A percentile compares a stretch with the other conserved stretches of the same genome.
Evolutionary conservation across 2,888 invertebrate genomes (phyloP).

Genomic region (Parnassius smintheus): DNA sequence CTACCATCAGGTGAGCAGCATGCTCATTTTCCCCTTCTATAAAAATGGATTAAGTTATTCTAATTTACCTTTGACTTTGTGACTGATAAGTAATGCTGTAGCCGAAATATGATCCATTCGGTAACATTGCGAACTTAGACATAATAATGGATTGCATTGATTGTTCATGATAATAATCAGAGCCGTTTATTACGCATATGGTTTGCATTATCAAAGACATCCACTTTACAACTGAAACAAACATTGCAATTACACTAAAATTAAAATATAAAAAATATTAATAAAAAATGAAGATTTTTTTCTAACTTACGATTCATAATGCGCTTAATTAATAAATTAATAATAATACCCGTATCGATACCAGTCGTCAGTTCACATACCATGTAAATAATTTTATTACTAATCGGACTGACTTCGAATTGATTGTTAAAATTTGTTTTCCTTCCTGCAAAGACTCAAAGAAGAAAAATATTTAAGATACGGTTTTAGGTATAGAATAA

Average conservation of each 20-base stretch:
- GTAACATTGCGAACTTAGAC: background rate
- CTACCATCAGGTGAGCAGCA: too few relatives aligned
- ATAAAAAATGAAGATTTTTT: background rate
- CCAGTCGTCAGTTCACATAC: background rate
- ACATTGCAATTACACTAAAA: background rate
- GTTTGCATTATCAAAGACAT: slow-evolving; percentile 4
- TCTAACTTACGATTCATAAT: background rate
- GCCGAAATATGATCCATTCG: slow-evolving; percentile 48
- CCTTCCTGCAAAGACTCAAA: slow-evolving; percentile 7
- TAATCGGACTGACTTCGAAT: background rate
- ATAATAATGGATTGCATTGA: slow-evolving; percentile 25
- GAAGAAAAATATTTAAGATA: background rate
- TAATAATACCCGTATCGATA: background rate
- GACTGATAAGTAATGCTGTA: slow-evolving; percentile 47
- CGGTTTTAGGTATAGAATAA: background rate
- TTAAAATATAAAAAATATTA: background rate
- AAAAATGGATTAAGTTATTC: too few relatives aligned
- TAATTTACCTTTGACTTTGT: slow-evolving; percentile 32
- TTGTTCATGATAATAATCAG: slow-evolving; percentile 36
- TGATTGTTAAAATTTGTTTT: slow-evolving; percentile 4
- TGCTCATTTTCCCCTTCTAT: background rate
- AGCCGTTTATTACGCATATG: background rate
- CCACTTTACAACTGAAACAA: slow-evolving; percentile 15
- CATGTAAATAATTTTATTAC: background rate
- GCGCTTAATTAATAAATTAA: background rate